Evolutionary conservation across 2,888 invertebrate species (phyloP).

Genomic region (Lasioglossum pauxillum): DNA sequence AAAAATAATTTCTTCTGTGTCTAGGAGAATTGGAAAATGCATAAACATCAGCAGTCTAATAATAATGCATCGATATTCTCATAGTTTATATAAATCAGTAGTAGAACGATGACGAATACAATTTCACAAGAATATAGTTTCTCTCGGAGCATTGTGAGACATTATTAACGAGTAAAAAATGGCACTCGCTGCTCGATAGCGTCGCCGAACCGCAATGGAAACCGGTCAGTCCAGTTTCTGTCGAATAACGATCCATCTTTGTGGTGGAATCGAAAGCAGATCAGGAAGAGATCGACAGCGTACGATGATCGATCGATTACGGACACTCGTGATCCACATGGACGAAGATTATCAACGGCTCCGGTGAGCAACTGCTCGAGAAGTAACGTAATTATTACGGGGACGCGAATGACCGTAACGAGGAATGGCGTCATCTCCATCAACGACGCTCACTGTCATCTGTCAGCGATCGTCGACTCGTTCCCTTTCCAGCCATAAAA

Average conservation of each 20-base stretch:
- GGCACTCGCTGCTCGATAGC: no score
- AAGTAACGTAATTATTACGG: slow-evolving; percentile 67
- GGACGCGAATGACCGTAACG: slow-evolving; percentile 64
- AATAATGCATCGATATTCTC: no score
- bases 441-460: slow-evolving; percentile 36
- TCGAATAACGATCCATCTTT: neutral
- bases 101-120: no score
- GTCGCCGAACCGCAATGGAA: neutral
- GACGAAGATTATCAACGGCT: neutral
- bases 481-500: no score
- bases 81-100: no score
- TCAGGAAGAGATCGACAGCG: neutral
- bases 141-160: no score
- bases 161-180: no score
- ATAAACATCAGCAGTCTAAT: no score
- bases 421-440: slow-evolving; percentile 69
- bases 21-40: no score
- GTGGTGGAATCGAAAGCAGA: neutral
- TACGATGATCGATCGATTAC: slow-evolving; percentile 5
- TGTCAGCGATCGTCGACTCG: slow-evolving; percentile 11
- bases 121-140: no score
- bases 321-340: neutral
- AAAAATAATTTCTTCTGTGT: no score
- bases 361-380: slow-evolving; percentile 33
- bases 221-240: neutral